Percentiles rank a stretch among this genome's conserved stretches.
Evolutionary conservation across 2,888 invertebrate species (phyloP).

Genomic region (Thalpophila matura): DNA sequence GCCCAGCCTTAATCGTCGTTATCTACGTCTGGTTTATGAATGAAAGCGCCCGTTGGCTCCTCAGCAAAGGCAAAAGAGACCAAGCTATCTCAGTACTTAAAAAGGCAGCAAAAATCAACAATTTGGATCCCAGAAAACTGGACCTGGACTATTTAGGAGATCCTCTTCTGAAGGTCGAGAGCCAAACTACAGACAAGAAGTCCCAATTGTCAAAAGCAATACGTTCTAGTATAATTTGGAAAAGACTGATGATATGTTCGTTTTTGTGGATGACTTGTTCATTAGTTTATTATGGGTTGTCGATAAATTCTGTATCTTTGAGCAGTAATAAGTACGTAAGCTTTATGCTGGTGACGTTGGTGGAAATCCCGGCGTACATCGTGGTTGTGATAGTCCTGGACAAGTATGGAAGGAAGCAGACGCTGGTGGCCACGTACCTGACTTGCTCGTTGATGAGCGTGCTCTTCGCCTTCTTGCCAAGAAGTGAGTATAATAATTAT

Average conservation of each 20-base stretch:
- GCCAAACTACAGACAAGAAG: conserved; percentile 78
- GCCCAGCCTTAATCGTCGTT: conserved; percentile 92
- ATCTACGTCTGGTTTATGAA: conserved; percentile 94
- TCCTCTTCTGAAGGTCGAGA: conserved; percentile 79
- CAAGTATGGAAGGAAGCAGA: conserved; percentile 92
- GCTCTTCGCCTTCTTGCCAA: conserved; percentile 91
- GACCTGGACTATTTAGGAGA: conserved; percentile 86
- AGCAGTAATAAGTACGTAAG: conserved; percentile 94
- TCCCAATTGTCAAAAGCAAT: conserved; percentile 88
- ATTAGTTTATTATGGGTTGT: conserved; percentile 95
- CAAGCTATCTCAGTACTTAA: conserved; percentile 92
- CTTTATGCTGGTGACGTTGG: conserved; percentile 92
- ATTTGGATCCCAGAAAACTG: conserved; percentile 85
- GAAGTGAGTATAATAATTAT: conserved; percentile 83
- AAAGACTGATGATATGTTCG: conserved; percentile 92
- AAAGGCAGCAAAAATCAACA: conserved; percentile 92
- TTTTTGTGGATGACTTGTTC: conserved; percentile 95
- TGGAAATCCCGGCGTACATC: conserved; percentile 94
- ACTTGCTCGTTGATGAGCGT: conserved; percentile 91
- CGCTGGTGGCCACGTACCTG: conserved; percentile 91
- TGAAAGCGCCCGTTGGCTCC: conserved; percentile 95
- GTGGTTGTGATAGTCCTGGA: conserved; percentile 92
- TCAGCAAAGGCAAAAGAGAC: conserved; percentile 92
- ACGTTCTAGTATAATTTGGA: conserved; percentile 90
- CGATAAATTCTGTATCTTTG: conserved; percentile 94